Evolutionary conservation across 2,888 invertebrate genomes (phyloP).

Genomic region (Acrocyrtus sp.): DNA sequence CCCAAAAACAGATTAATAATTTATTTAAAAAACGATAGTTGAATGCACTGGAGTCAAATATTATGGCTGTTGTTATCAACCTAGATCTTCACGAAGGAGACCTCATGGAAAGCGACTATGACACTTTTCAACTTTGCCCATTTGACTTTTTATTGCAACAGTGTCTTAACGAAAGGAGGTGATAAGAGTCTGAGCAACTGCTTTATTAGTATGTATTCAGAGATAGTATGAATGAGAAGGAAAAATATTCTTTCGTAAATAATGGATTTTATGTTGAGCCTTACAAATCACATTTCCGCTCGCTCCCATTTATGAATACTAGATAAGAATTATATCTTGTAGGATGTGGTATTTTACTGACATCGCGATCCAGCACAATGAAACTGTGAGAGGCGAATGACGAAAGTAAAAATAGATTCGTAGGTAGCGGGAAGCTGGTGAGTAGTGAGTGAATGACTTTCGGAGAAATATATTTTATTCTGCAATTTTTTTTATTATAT

Average conservation of each 20-base stretch:
- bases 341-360: constrained; percentile 40
- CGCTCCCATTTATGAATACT: constrained; percentile 2
- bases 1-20: not conserved
- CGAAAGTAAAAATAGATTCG: not conserved
- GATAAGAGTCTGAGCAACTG: not conserved
- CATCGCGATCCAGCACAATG: too few relatives aligned
- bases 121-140: not conserved
- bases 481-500: not conserved
- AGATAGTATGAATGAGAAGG: too few relatives aligned
- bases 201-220: not conserved
- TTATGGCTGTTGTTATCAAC: too few relatives aligned
- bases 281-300: constrained; percentile 43
- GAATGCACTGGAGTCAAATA: too few relatives aligned
- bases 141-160: not conserved
- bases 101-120: not conserved
- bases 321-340: constrained; percentile 1
- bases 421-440: too few relatives aligned
- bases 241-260: not conserved
- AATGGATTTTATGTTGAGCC: not conserved
- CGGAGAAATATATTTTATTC: not conserved
- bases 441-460: not conserved
- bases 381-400: not conserved
- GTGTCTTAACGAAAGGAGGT: not conserved
- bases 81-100: too few relatives aligned
- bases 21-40: not conserved